Conservation (phyloP, 1,140 invertebrate species). For the Orchesella cincta region DNA sequence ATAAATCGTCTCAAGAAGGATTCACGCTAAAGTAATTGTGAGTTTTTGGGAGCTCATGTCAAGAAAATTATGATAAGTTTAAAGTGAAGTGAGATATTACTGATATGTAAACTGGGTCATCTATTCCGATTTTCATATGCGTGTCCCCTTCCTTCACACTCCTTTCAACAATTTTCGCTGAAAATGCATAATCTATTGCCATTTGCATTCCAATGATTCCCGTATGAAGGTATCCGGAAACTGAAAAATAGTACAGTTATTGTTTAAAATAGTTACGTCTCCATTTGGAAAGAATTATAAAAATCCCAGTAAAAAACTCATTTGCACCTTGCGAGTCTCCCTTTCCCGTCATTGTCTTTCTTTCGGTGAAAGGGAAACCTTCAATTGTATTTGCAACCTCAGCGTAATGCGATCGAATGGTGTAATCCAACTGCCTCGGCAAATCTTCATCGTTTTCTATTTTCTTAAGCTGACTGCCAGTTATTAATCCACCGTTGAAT, state of each 20-base stretch:
- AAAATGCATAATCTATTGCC: not conserved
- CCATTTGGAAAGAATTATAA: not conserved
- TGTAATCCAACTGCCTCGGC: not conserved
- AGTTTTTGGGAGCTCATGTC: not conserved
- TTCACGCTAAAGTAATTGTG: too few species aligned
- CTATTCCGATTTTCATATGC: not conserved
- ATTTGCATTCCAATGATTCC: slow-evolving; percentile 22
- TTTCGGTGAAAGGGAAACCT: slow-evolving; percentile 1
- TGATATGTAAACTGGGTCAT: too few species aligned
- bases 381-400: not conserved
- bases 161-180: not conserved
- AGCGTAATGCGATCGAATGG: slow-evolving; percentile 12
- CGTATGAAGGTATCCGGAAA: not conserved
- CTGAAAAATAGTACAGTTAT: slow-evolving; percentile 2
- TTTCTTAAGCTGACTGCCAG: not conserved
- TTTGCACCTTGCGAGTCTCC: not conserved
- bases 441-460: not conserved
- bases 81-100: too few species aligned
- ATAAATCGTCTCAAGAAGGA: not conserved
- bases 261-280: not conserved
- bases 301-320: not conserved
- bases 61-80: not conserved
- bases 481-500: not conserved
- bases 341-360: not conserved
- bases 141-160: not conserved